These are phyloP conservation scores for Euura lappo DNA, from an alignment of 1,140 invertebrate species.

Conservation along the genomic window DNA sequence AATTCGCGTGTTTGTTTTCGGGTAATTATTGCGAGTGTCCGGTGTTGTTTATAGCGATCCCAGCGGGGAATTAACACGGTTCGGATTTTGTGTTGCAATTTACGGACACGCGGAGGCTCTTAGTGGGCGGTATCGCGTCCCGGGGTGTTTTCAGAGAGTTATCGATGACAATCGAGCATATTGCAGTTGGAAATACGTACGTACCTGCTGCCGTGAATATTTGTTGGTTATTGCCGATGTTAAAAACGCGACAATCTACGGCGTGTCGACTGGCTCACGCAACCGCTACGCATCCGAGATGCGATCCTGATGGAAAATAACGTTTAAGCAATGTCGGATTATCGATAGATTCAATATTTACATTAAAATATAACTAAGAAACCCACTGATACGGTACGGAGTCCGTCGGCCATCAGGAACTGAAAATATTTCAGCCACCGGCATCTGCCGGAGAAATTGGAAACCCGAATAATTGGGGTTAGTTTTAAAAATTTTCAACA, in stretches of 20 bases:
- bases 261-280: constrained; percentile 22
- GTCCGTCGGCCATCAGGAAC: constrained; percentile 39
- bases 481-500: not conserved
- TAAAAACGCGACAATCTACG: constrained; percentile 24
- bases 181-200: not conserved
- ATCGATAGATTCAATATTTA: constrained; percentile 46
- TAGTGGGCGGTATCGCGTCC: not conserved
- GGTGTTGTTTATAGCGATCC: not conserved
- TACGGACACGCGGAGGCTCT: not conserved
- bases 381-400: constrained; percentile 39
- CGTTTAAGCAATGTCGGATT: constrained; percentile 20
- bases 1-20: not conserved
- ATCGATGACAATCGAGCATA: constrained; percentile 12
- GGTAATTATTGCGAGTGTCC: not conserved
- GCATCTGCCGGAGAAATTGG: not conserved
- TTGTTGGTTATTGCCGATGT: constrained; percentile 41
- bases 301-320: not conserved
- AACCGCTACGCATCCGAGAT: not conserved
- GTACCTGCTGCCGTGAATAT: not conserved
- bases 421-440: not conserved
- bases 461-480: not conserved
- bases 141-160: too few species aligned
- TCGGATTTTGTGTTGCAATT: constrained; percentile 5
- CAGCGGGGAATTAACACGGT: not conserved
- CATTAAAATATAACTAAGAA: constrained; percentile 47